Conservation (phyloP, 2,113 vertebrate genomes). For the Casuarius casuarius region DNA sequence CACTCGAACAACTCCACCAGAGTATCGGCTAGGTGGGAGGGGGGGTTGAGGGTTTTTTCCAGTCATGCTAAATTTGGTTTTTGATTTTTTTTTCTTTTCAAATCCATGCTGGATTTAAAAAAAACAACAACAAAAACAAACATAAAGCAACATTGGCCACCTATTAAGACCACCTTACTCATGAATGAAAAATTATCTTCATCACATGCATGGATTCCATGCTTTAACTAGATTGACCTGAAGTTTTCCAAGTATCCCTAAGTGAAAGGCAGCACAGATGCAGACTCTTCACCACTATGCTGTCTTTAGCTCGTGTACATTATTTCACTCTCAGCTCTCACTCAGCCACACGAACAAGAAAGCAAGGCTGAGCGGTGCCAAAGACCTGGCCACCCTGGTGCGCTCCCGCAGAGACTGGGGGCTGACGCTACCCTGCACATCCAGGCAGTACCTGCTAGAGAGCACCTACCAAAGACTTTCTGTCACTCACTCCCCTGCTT, state of each 20-base stretch:
- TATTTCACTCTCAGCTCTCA: neutral
- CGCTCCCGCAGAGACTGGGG: neutral
- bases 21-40: neutral
- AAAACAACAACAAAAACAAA: neutral
- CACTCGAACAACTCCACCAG: neutral
- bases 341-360: neutral
- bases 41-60: neutral
- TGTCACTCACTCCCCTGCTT: neutral
- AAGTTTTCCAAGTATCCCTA: neutral
- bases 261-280: neutral
- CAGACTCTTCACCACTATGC: neutral
- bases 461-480: neutral
- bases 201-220: neutral
- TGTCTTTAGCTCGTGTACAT: accelerated
- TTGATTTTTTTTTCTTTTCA: neutral
- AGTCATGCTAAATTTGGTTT: neutral
- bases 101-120: neutral
- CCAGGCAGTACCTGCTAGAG: neutral
- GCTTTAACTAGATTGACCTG: neutral
- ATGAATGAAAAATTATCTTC: neutral
- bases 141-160: neutral
- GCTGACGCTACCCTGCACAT: neutral
- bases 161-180: neutral
- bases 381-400: neutral
- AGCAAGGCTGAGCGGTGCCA: neutral